These are phyloP conservation scores for Resseliella maxima DNA, from an alignment of 2,888 invertebrate genomes.

Conservation along the genomic window DNA sequence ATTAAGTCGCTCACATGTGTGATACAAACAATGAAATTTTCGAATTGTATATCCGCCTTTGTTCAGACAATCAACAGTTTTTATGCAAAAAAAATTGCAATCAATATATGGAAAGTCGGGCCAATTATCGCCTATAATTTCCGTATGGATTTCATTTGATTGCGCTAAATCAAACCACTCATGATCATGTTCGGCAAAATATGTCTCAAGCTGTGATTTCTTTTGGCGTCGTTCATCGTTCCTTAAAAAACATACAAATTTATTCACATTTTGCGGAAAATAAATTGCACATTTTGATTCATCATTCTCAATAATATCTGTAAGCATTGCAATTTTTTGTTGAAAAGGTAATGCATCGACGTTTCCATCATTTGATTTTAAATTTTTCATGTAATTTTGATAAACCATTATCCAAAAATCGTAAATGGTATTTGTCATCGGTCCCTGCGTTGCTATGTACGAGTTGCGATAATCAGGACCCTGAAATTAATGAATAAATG, in stretches of 20 bases:
- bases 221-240: slow-evolving; percentile 12
- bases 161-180: neutral
- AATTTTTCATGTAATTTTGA: slow-evolving; percentile 68
- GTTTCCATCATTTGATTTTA: slow-evolving; percentile 59
- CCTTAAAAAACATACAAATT: slow-evolving; percentile 66
- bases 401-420: slow-evolving; percentile 93
- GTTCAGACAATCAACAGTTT: slow-evolving; percentile 70
- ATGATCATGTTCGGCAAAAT: neutral
- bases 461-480: slow-evolving; percentile 89
- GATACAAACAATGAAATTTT: slow-evolving; percentile 64
- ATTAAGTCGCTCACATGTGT: slow-evolving; percentile 58
- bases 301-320: slow-evolving; percentile 86
- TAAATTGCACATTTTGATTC: slow-evolving; percentile 90
- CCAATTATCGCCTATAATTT: neutral
- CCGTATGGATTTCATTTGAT: slow-evolving; percentile 36
- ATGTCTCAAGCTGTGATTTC: neutral
- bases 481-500: slow-evolving; percentile 69
- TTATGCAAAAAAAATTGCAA: slow-evolving; percentile 69
- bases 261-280: slow-evolving; percentile 75
- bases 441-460: slow-evolving; percentile 94
- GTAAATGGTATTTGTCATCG: slow-evolving; percentile 86
- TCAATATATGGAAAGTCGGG: slow-evolving; percentile 56
- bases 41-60: slow-evolving; percentile 73
- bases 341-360: slow-evolving; percentile 60
- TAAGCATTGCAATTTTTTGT: slow-evolving; percentile 88